These are phyloP conservation scores for Cryptocephalus moraei DNA, from an alignment of 2,888 invertebrate genomes.

Conservation along the genomic window DNA sequence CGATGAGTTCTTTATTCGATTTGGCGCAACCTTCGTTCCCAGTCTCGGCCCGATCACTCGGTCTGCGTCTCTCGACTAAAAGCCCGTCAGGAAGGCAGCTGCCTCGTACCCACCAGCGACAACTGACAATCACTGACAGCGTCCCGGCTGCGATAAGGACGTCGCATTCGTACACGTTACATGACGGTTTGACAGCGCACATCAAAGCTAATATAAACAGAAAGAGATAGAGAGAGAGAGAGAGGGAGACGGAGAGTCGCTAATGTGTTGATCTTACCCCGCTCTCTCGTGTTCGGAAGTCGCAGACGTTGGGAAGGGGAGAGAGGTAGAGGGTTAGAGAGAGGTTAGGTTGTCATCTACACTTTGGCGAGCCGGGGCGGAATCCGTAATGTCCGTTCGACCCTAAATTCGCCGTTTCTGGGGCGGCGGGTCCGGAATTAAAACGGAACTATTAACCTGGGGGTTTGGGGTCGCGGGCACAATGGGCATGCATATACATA, in stretches of 20 bases:
- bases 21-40: too few species aligned
- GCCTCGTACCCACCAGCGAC: slow-evolving; percentile 14
- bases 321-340: slow-evolving; percentile 13
- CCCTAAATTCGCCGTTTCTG: too few species aligned
- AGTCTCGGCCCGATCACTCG: background rate
- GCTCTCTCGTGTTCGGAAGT: background rate
- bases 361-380: slow-evolving; percentile 6
- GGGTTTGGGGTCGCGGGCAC: too few species aligned
- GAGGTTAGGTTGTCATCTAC: slow-evolving; percentile 4
- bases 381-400: background rate
- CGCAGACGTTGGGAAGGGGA: background rate
- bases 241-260: slow-evolving; percentile 13
- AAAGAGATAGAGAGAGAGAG: slow-evolving; percentile 10
- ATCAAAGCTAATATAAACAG: slow-evolving; percentile 33
- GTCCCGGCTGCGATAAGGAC: slow-evolving; percentile 24
- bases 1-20: too few species aligned
- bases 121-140: slow-evolving; percentile 21
- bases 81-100: slow-evolving; percentile 3
- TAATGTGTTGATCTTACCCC: slow-evolving; percentile 31
- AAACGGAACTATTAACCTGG: too few species aligned
- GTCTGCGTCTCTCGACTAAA: slow-evolving; percentile 1
- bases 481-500: too few species aligned
- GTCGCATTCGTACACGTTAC: slow-evolving; percentile 14
- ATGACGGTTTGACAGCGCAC: slow-evolving; percentile 31
- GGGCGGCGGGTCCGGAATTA: too few species aligned